Evolutionary conservation across 2,113 vertebrate species (phyloP).

Genomic region (Panthera uncia): DNA sequence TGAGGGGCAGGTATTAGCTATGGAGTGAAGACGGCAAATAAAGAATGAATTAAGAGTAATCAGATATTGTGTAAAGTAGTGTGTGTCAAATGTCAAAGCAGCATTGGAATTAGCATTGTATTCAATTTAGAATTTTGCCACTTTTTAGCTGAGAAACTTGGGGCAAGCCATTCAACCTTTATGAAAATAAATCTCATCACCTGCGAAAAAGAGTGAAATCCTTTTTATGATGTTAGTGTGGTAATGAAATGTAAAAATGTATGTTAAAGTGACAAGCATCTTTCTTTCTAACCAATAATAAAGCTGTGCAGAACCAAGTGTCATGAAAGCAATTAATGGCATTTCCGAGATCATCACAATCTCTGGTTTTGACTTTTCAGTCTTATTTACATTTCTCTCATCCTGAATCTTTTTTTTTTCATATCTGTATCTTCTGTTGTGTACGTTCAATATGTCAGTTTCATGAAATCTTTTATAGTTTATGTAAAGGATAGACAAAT

Average conservation of each 20-base stretch:
- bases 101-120: background rate
- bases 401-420: background rate
- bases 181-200: background rate
- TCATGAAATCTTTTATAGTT: conserved; percentile 16
- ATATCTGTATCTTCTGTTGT: background rate
- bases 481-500: background rate
- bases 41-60: background rate
- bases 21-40: background rate
- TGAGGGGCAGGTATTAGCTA: background rate
- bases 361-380: background rate
- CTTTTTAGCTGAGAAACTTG: background rate
- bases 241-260: background rate
- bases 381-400: background rate
- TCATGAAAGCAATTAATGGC: background rate
- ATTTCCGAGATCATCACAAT: background rate
- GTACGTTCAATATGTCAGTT: background rate
- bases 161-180: background rate
- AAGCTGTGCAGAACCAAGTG: background rate
- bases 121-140: background rate
- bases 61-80: background rate
- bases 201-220: background rate
- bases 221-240: background rate
- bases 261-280: background rate
- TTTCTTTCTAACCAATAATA: background rate
- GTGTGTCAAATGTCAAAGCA: background rate